phyloP scores from a whole-genome alignment of 2,797 vertebrate genomes.

The Alca torda region DNA sequence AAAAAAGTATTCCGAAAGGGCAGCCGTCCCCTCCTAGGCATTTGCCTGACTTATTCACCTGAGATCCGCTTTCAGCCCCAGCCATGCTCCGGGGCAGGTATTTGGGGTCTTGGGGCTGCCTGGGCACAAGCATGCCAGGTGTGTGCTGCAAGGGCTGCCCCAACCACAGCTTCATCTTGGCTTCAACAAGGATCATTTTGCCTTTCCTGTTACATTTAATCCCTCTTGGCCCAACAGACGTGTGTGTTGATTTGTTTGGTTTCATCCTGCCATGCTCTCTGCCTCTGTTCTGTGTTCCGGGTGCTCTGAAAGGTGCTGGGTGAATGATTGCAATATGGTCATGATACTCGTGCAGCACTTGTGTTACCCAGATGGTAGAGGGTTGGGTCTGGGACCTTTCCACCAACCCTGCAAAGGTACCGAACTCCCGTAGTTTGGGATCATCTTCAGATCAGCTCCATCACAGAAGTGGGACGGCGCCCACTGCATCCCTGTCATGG shows the following conservation, averaged over 20 bases:
- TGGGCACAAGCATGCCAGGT: rapidly evolving
- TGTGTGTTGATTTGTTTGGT: not conserved
- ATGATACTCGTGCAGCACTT: rapidly evolving
- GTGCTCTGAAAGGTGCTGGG: not conserved
- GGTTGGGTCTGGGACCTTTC: not conserved
- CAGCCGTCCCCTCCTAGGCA: not conserved
- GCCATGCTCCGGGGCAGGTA: not conserved
- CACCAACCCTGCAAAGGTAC: not conserved
- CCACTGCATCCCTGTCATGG: rapidly evolving
- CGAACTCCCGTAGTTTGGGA: not conserved
- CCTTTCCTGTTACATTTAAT: not conserved
- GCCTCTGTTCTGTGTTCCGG: not conserved
- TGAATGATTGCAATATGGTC: rapidly evolving
- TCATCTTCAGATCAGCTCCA: not conserved
- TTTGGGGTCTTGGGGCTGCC: not conserved
- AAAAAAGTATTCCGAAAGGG: not conserved
- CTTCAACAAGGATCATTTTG: not conserved
- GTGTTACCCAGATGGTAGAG: not conserved
- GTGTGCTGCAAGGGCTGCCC: not conserved
- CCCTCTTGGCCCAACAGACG: not conserved
- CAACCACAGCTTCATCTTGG: not conserved
- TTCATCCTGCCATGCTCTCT: not conserved
- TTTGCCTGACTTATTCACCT: not conserved
- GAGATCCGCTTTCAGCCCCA: not conserved
- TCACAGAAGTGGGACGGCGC: not conserved